Evolutionary conservation across 2,888 invertebrate species (phyloP).

Genomic region (Megalurothrips usitatus): DNA sequence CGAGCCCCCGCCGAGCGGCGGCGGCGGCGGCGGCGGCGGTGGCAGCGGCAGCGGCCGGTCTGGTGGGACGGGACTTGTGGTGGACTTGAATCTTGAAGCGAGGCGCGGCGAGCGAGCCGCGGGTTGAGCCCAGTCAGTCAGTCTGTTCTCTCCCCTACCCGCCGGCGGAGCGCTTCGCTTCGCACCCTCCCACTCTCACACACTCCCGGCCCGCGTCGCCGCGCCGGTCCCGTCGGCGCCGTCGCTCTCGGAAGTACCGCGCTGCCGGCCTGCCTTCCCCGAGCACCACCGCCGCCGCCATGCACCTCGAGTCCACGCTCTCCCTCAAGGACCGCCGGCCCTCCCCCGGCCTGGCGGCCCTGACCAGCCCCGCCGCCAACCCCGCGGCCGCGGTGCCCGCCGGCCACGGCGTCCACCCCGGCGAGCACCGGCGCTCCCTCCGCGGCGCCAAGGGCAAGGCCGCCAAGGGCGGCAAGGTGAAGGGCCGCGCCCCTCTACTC

Average conservation of each 20-base stretch:
- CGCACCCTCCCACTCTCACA: neutral
- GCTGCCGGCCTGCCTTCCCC: neutral
- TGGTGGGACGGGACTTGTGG: neutral
- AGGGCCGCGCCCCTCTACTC: neutral
- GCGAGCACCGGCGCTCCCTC: neutral
- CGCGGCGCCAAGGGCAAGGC: neutral
- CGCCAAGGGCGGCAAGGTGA: neutral
- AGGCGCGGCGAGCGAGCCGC: no score
- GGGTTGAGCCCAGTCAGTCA: neutral
- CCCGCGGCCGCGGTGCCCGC: neutral
- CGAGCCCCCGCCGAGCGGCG: no score
- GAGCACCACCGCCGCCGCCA: neutral
- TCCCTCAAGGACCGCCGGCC: neutral
- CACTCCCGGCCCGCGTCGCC: neutral
- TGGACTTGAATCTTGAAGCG: neutral
- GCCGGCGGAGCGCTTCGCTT: neutral
- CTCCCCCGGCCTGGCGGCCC: neutral
- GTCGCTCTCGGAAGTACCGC: neutral
- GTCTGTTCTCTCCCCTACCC: neutral
- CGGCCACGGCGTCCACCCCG: neutral
- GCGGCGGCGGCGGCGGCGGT: no score
- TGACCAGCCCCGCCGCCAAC: neutral
- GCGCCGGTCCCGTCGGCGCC: neutral
- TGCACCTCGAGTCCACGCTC: constrained; percentile 7
- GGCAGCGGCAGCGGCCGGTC: no score